These are phyloP conservation scores for Trypoxylon attenuatum DNA, from an alignment of 2,888 invertebrate genomes.

Conservation along the genomic window DNA sequence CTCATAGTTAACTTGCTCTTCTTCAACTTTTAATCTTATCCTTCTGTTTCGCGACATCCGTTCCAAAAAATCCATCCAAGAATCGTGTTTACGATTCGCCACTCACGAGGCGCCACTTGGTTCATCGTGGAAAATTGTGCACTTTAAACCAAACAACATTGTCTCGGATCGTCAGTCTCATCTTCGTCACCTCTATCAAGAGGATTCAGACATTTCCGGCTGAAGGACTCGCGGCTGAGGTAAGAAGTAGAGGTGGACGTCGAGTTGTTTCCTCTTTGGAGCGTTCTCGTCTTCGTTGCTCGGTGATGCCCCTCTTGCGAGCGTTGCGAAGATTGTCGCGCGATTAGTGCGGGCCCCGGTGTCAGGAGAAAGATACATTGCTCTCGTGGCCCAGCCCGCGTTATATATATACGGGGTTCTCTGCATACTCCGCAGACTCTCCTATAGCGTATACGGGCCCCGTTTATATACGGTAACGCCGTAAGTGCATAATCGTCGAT, in stretches of 20 bases:
- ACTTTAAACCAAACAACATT: no score
- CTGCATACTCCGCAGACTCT: constrained; percentile 24
- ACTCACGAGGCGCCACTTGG: no score
- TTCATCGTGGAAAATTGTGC: no score
- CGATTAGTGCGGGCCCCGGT: constrained; percentile 73
- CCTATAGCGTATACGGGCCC: constrained; percentile 55
- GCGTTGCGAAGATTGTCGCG: constrained; percentile 72
- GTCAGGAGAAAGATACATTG: constrained; percentile 74
- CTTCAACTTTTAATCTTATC: not conserved
- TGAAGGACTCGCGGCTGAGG: not conserved
- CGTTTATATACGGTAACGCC: constrained; percentile 71
- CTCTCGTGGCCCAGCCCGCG: constrained; percentile 65
- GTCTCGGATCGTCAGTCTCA: not conserved
- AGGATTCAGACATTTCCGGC: not conserved
- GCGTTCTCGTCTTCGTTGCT: not conserved
- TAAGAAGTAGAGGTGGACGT: not conserved
- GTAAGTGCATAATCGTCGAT: constrained; percentile 74
- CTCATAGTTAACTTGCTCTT: not conserved
- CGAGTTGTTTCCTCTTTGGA: not conserved
- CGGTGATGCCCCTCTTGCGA: not conserved
- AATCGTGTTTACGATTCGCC: no score
- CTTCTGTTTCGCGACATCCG: not conserved
- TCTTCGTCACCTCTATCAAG: no score
- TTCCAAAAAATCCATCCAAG: no score
- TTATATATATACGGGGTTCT: constrained; percentile 46